Base-by-base conservation (phyloP, 2,113 vertebrate species). In the Salvelinus fontinalis region DNA sequence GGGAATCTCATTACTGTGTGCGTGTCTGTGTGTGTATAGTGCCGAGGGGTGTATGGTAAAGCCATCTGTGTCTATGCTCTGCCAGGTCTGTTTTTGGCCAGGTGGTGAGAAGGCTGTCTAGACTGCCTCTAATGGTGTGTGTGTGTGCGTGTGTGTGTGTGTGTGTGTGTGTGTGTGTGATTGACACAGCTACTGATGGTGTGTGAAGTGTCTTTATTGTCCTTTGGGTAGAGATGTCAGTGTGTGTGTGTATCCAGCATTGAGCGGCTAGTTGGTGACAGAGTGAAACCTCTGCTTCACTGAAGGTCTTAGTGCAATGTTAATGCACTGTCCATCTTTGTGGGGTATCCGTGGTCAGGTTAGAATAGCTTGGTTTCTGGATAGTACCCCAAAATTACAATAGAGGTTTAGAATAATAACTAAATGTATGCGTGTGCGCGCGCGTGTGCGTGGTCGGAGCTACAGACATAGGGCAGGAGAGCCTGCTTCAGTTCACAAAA, bases 261-360 rank as follows among this genome's bases (percentile, higher is more conserved):
- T 74, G 76, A 84, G 79, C 39, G 71, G 65, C 60, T 59, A 76
- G 75, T 62, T 24, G 75, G 73, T 74, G 82, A 81, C 78, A 79
- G 66, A 75, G 67, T 49, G 75, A 24, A 64, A 77, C 11, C 62
- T 65, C 81, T 73, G 76, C 81, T 81, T 78, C 76, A 83, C 27
- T 78, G 79, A 79, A 76, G 81, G 5, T 83, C 80, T 26, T 75
- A 65, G 81, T 81, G 78, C 84, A 78, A 83, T 77, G 73, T 84
- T 77, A 78, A 57, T 57, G 54, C 54, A 57, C 20, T 7, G 13
- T 57, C 16, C 1, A 57, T 7, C 14, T 57, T 8, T 20, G 20
- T 57, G 54, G 20, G 54, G 54, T 57, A 57, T 18, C 39, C 9
- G 2, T 44, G 39, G 39, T 18, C 54, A 57, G 54, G 4, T 20